These are phyloP conservation scores for Eulithis prunata DNA, from an alignment of 2,888 invertebrate genomes.

Conservation along the genomic window DNA sequence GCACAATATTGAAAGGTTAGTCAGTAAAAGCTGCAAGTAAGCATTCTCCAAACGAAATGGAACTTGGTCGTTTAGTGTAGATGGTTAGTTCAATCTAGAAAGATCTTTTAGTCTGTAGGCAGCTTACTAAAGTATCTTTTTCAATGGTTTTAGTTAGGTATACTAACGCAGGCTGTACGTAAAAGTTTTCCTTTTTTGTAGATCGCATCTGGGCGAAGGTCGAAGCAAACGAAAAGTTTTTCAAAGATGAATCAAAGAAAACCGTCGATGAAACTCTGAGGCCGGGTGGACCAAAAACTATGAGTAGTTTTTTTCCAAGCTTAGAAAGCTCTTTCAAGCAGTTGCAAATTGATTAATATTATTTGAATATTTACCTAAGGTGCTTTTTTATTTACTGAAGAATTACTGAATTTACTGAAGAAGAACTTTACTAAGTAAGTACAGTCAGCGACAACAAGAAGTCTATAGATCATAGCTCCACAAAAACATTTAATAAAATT, in stretches of 20 bases:
- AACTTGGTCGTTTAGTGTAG: too few species aligned
- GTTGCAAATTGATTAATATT: slow-evolving; percentile 58
- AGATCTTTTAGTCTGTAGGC: too few species aligned
- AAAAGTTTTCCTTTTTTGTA: slow-evolving; percentile 29
- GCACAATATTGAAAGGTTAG: slow-evolving; percentile 51
- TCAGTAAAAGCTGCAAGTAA: background rate
- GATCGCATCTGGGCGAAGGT: slow-evolving; percentile 59
- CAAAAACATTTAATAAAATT: too few species aligned
- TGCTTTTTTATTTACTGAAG: background rate
- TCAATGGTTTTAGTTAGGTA: too few species aligned
- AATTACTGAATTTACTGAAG: too few species aligned
- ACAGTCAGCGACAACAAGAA: too few species aligned
- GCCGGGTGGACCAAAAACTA: slow-evolving; percentile 51
- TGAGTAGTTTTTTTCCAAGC: slow-evolving; percentile 58
- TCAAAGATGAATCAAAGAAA: slow-evolving; percentile 57
- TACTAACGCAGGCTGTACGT: too few species aligned
- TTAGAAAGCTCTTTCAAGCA: slow-evolving; percentile 60
- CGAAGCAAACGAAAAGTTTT: slow-evolving; percentile 55
- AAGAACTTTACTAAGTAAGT: too few species aligned
- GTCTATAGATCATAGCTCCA: too few species aligned
- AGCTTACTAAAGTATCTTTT: too few species aligned
- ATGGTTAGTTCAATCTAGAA: too few species aligned
- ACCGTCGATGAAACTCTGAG: slow-evolving; percentile 61
- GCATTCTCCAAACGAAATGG: too few species aligned
- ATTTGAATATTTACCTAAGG: background rate